These are phyloP conservation scores for Molorchus minor DNA, from an alignment of 2,888 invertebrate genomes.

Conservation along the genomic window DNA sequence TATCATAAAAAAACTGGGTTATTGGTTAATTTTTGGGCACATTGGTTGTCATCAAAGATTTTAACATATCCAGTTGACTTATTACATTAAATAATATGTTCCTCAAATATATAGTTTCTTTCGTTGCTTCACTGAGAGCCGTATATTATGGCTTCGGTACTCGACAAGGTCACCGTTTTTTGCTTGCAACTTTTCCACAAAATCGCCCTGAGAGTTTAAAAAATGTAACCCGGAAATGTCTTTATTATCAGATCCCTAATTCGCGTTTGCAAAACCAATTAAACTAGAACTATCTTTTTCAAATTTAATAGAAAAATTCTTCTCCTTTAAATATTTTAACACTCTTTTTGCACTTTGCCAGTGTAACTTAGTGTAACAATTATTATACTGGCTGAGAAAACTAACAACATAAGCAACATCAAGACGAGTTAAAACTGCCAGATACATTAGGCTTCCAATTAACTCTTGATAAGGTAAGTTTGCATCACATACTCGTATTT, in stretches of 20 bases:
- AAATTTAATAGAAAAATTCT: conserved; percentile 19
- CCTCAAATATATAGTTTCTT: conserved; percentile 29
- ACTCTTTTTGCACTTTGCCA: conserved; percentile 51
- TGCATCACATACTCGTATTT: conserved; percentile 9
- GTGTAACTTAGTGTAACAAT: conserved; percentile 25
- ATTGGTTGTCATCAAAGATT: conserved; percentile 29
- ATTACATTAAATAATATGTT: conserved; percentile 30
- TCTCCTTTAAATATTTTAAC: conserved; percentile 46
- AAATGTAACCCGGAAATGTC: too few species aligned
- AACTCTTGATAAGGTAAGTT: conserved; percentile 13
- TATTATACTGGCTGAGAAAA: conserved; percentile 32
- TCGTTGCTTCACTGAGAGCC: conserved; percentile 22
- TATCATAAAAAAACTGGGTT: conserved; percentile 30
- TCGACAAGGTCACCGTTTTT: too few species aligned
- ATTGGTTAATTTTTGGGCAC: conserved; percentile 28
- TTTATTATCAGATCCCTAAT: conserved; percentile 15
- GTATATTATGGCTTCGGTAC: too few species aligned
- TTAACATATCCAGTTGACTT: conserved; percentile 17
- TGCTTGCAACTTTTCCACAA: conserved; percentile 19
- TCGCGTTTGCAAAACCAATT: conserved; percentile 17
- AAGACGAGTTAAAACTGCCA: conserved; percentile 30
- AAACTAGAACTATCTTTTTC: conserved; percentile 30
- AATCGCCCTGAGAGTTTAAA: too few species aligned
- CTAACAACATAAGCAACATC: conserved; percentile 31
- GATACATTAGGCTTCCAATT: conserved; percentile 31